Conservation (phyloP, 2,888 invertebrate genomes). For the Punctoribates punctum region DNA sequence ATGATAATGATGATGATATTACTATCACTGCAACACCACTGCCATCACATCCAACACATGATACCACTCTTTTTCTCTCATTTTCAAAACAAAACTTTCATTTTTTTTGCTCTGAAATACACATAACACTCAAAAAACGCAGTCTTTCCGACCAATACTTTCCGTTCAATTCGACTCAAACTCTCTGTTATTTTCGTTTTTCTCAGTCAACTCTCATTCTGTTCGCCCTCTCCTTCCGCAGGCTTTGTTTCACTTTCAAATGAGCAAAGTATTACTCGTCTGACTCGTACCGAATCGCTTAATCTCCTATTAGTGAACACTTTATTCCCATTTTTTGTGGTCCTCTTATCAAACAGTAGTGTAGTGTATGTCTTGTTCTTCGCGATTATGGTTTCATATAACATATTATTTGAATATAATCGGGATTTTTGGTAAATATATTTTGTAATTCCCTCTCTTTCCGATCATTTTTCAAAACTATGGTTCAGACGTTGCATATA, state of each 20-base stretch:
- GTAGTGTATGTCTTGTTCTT: conserved; percentile 1
- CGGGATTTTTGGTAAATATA: conserved; percentile 24
- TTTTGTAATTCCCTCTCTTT: neutral
- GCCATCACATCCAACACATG: neutral
- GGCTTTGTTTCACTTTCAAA: conserved; percentile 34
- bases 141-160: neutral
- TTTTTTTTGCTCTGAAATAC: neutral
- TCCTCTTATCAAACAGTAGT: neutral
- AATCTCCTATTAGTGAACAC: conserved; percentile 38
- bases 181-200: neutral
- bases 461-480: neutral
- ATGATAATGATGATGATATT: conserved; percentile 33
- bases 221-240: neutral
- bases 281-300: conserved; percentile 30
- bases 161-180: neutral
- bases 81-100: conserved; percentile 20
- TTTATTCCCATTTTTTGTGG: conserved; percentile 33
- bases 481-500: conserved; percentile 9
- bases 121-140: neutral
- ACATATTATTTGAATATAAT: conserved; percentile 22
- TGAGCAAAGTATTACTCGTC: conserved; percentile 30
- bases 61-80: conserved; percentile 30
- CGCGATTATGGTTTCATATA: conserved; percentile 13
- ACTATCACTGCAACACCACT: neutral
- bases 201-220: neutral